These are phyloP conservation scores for Columba janthina DNA, from an alignment of 2,113 vertebrate species.

Conservation along the genomic window DNA sequence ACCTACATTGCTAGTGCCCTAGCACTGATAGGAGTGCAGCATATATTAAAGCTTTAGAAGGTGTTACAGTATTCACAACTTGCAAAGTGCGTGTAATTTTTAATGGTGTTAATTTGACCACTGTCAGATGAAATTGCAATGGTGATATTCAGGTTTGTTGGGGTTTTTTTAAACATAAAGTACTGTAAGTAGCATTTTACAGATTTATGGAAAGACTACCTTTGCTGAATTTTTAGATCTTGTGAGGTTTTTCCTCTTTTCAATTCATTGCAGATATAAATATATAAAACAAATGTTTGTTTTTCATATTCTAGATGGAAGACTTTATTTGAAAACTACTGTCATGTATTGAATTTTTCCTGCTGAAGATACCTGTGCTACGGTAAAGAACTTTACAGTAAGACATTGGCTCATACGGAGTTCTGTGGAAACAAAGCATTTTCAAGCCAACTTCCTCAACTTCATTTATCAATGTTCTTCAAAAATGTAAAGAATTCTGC, in stretches of 20 bases:
- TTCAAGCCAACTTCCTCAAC: slow-evolving; percentile 73
- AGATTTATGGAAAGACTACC: not conserved
- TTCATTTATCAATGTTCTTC: slow-evolving; percentile 76
- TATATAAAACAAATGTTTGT: slow-evolving; percentile 67
- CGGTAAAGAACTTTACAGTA: slow-evolving; percentile 70
- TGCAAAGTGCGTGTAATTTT: not conserved
- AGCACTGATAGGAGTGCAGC: slow-evolving; percentile 19
- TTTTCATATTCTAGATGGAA: slow-evolving; percentile 91
- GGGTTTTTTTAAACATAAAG: not conserved
- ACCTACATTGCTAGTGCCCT: slow-evolving; percentile 41
- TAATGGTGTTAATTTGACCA: not conserved
- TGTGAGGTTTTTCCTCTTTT: not conserved
- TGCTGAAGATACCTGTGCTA: slow-evolving; percentile 74
- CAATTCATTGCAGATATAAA: not conserved
- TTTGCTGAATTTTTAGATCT: not conserved
- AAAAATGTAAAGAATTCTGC: slow-evolving; percentile 74
- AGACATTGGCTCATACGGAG: slow-evolving; percentile 64
- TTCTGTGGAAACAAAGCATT: slow-evolving; percentile 68
- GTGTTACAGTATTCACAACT: not conserved
- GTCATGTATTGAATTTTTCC: slow-evolving; percentile 95
- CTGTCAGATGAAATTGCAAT: not conserved
- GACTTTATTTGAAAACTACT: slow-evolving; percentile 99
- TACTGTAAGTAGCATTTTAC: not conserved
- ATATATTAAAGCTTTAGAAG: slow-evolving; percentile 51
- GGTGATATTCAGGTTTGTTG: not conserved